Conservation (phyloP, 2,113 vertebrate species). For the Accipiter virgatus region DNA sequence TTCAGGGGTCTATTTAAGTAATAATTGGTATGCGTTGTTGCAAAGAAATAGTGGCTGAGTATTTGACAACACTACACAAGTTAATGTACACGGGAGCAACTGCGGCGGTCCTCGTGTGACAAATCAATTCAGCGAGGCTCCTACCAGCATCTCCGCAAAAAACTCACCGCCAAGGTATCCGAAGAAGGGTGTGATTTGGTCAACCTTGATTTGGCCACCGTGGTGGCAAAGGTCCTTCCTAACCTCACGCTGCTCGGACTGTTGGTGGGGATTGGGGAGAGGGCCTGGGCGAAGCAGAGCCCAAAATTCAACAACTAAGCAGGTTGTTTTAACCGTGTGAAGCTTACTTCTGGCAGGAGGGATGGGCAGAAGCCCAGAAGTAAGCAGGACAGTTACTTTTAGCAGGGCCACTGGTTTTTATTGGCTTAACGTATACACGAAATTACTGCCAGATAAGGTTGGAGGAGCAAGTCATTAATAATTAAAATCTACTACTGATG, state of each 20-base stretch:
- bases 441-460: background rate
- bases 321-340: background rate
- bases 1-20: conserved; percentile 49
- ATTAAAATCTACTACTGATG: background rate
- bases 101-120: rapidly evolving
- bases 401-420: background rate
- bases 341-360: background rate
- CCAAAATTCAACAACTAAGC: background rate
- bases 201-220: rapidly evolving
- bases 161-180: background rate
- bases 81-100: background rate
- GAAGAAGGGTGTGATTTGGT: background rate
- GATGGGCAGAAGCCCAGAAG: background rate
- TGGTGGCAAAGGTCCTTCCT: background rate
- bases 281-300: background rate
- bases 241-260: rapidly evolving
- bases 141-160: background rate
- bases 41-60: conserved; percentile 5
- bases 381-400: background rate
- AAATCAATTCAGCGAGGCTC: background rate
- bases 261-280: background rate
- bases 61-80: conserved; percentile 28
- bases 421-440: background rate
- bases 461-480: background rate
- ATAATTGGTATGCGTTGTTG: background rate